A percentile compares a stretch with the other conserved stretches of the same genome.
Evolutionary conservation across 2,113 vertebrate genomes (phyloP).

Genomic region (Pygoscelis antarcticus): DNA sequence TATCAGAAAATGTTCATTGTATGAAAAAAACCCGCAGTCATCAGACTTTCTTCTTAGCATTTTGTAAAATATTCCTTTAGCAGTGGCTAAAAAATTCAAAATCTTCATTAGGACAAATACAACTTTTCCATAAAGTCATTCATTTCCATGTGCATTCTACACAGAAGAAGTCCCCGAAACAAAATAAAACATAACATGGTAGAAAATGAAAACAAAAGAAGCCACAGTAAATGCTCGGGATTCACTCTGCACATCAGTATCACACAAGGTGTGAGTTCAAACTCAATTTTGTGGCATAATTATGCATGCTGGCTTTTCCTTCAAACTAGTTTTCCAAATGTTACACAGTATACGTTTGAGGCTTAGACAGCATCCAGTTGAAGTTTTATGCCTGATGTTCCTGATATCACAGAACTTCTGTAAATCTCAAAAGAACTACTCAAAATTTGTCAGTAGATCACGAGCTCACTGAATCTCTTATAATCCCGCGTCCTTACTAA

Average conservation of each 20-base stretch:
- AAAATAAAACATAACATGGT: background rate
- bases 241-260: background rate
- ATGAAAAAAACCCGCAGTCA: background rate
- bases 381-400: background rate
- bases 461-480: background rate
- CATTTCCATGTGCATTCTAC: background rate
- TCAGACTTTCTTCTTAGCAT: background rate
- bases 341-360: background rate
- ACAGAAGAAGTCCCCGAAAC: background rate
- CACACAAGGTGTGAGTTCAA: background rate
- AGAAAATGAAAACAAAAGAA: background rate
- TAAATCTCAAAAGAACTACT: background rate
- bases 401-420: background rate
- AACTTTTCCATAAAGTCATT: background rate
- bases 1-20: background rate
- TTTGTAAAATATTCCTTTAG: background rate
- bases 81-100: background rate
- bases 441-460: background rate
- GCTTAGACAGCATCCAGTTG: background rate
- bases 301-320: background rate
- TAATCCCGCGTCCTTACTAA: background rate
- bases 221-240: background rate
- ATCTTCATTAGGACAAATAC: background rate
- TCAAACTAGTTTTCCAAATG: background rate
- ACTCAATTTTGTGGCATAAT: background rate